phyloP scores from a whole-genome alignment of 2,113 vertebrate genomes.

The Emberiza fucata region DNA sequence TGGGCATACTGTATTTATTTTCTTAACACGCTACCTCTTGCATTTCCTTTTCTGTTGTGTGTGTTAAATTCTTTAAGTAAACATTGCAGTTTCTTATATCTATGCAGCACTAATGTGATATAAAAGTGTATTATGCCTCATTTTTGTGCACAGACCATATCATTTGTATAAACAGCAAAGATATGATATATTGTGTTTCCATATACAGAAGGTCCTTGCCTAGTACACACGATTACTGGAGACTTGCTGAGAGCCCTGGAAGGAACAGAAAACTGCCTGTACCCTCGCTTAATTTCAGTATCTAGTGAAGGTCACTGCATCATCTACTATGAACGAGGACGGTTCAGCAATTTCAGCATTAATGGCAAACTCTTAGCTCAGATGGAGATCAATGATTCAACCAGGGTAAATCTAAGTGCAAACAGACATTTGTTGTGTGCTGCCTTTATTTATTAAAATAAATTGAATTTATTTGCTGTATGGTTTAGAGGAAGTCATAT shows the following conservation, averaged over 20 bases:
- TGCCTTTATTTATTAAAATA: not conserved
- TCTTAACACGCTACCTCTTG: not conserved
- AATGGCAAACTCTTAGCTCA: conserved; percentile 96
- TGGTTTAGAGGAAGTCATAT: not conserved
- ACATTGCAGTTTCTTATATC: not conserved
- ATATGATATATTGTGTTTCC: conserved; percentile 27
- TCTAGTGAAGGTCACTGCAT: conserved; percentile 99
- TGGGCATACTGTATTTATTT: not conserved
- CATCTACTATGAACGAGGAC: conserved; percentile 93
- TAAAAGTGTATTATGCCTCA: not conserved
- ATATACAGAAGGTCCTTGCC: conserved; percentile 90
- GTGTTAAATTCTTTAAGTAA: not conserved
- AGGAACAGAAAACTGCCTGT: conserved; percentile 87
- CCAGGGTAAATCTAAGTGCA: conserved; percentile 78
- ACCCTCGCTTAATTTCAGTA: conserved; percentile 91
- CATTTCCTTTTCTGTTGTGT: not conserved
- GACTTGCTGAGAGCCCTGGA: conserved; percentile 94
- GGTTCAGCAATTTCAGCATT: conserved; percentile 98
- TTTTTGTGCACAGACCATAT: not conserved
- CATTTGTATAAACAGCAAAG: not conserved
- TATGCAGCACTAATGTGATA: not conserved
- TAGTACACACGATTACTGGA: conserved; percentile 98
- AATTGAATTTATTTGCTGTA: not conserved
- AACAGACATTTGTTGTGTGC: not conserved
- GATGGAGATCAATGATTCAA: conserved; percentile 97